Evolutionary conservation across 2,797 vertebrate genomes (phyloP), one percentile per base, ranked within the genome.

Genomic region (Tinamus major): DNA sequence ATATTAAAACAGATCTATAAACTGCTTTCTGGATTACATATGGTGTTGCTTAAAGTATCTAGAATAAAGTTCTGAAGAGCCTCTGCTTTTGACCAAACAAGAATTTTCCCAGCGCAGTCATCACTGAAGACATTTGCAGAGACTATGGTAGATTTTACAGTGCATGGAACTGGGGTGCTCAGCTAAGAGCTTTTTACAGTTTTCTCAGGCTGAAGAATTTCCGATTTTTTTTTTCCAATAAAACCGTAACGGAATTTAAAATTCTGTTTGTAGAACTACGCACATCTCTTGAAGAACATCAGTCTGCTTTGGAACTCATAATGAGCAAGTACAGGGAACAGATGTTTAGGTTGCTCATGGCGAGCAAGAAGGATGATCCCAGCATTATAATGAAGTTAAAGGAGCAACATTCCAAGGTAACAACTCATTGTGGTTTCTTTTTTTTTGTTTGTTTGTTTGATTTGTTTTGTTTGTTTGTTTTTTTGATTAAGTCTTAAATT

Each of bases 321-420:
- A 99, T 99, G 99, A 99, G 98, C 97, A 99, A 99, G 96, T 99
- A 99, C 96, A 98, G 99, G 88, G 99, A 99, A 90, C 99, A 99
- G 95, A 99, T 99, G 96, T 99, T 99, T 84, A 97, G 99, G 90
- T 95, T 99, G 68, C 98, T 99, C 23, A 99, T 99, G 99, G 98
- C 99, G 3, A 99, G 99, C 97, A 99, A 99, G 96, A 99, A 98
- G 94, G 99, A 99, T 11, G 99, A 99, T 79, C 99, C 99, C 0
- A 79, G 98, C 75, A 98, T 99, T 61, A 98, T 99, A 90, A 98
- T 97, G 41, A 99, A 99, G 97, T 97, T 99, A 70, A 99, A 99
- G 95, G 99, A 99, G 84, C 99, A 99, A 91, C 99, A 99, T 97
- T 99, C 99, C 77, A 99, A 98, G 96, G 99, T 99, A 96, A 96